phyloP scores from a whole-genome alignment of 2,797 vertebrate genomes.

The Myripristis jacobus region DNA sequence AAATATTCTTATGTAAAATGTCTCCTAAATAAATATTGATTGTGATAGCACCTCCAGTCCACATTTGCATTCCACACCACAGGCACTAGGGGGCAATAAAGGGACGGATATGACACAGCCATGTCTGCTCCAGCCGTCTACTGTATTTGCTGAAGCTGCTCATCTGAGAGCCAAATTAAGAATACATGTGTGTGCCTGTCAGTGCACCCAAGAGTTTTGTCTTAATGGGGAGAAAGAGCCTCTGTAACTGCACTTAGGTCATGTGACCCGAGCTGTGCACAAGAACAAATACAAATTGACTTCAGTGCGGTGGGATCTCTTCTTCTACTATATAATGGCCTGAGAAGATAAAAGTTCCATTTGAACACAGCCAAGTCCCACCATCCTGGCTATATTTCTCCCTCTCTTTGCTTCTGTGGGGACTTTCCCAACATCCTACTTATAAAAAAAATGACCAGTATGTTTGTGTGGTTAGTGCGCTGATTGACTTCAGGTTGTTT shows the following conservation, averaged over 20 bases:
- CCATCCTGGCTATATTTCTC: not conserved
- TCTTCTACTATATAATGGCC: too few species aligned
- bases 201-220: slow-evolving; percentile 3
- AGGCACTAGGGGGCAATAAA: slow-evolving; percentile 71
- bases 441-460: not conserved
- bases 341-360: not conserved
- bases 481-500: not conserved
- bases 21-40: too few species aligned
- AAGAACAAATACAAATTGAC: not conserved
- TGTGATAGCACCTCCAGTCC: not conserved
- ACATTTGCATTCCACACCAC: slow-evolving; percentile 31
- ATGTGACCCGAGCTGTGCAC: not conserved
- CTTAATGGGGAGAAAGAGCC: not conserved
- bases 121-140: not conserved
- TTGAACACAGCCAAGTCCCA: not conserved
- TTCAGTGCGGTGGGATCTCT: not conserved
- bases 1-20: too few species aligned
- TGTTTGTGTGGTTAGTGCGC: not conserved
- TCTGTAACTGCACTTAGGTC: not conserved
- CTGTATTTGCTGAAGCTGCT: slow-evolving; percentile 2
- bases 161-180: slow-evolving; percentile 9
- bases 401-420: not conserved
- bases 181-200: not conserved
- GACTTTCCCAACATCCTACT: not conserved
- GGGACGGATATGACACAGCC: slow-evolving; percentile 23